phyloP scores from a whole-genome alignment of 2,888 invertebrate genomes.

The Sinotaia quadrata region DNA sequence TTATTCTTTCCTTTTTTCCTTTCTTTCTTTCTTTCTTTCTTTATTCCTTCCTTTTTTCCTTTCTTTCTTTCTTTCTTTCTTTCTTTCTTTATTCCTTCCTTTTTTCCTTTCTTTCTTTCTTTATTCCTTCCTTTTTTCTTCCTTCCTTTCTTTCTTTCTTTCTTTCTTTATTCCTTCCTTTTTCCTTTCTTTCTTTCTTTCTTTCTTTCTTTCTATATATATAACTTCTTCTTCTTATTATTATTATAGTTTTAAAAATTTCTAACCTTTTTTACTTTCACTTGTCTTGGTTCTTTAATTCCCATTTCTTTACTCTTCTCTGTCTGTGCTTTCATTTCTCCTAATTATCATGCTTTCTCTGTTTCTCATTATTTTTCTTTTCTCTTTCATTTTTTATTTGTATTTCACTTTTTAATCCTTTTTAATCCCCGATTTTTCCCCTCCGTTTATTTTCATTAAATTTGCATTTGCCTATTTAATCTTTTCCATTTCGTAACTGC shows the following conservation, averaged over 20 bases:
- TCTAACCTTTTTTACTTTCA: not conserved
- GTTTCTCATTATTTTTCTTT: not conserved
- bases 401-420: too few relatives aligned
- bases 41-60: too few relatives aligned
- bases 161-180: not conserved
- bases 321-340: not conserved
- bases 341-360: not conserved
- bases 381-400: not conserved
- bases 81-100: too few relatives aligned
- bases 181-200: not conserved
- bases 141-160: too few relatives aligned
- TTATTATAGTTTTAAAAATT: not conserved
- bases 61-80: not conserved
- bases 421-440: too few relatives aligned
- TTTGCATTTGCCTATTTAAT: too few relatives aligned
- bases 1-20: too few relatives aligned
- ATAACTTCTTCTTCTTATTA: not conserved
- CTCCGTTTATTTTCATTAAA: too few relatives aligned
- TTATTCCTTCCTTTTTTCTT: too few relatives aligned
- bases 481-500: too few relatives aligned
- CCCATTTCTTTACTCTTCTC: not conserved
- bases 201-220: not conserved
- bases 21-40: conserved; percentile 11
- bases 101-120: too few relatives aligned
- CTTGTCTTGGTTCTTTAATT: too few relatives aligned